Conservation (phyloP, 2,888 invertebrate species). For the Marasmarcha lunaedactyla region DNA sequence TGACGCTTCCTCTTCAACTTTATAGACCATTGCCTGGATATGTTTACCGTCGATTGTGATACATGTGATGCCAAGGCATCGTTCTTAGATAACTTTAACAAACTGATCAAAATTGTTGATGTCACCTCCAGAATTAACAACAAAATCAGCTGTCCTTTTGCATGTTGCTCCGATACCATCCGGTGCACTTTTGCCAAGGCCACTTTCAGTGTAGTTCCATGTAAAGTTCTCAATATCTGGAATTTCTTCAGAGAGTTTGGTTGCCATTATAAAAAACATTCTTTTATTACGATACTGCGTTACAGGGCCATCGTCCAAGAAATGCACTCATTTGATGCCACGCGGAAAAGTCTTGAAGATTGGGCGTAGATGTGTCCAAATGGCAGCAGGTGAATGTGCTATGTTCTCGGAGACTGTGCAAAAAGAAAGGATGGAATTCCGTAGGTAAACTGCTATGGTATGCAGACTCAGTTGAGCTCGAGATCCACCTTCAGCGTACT, state of each 20-base stretch:
- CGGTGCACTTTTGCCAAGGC: conserved; percentile 22
- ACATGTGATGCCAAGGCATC: background rate
- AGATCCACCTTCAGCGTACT: no score
- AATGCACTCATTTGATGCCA: background rate
- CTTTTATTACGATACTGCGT: no score
- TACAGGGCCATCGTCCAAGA: no score
- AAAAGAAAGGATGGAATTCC: conserved; percentile 12
- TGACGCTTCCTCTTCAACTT: no score
- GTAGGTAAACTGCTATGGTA: no score
- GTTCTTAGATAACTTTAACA: background rate
- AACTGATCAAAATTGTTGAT: background rate
- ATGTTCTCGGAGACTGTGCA: conserved; percentile 23
- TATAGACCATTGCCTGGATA: background rate
- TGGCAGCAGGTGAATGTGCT: background rate
- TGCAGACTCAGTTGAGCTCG: conserved; percentile 26
- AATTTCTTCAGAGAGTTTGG: background rate
- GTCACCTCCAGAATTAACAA: no score
- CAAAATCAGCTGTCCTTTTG: conserved; percentile 21
- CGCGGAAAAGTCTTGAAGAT: background rate
- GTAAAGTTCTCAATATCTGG: conserved; percentile 1
- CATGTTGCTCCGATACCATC: conserved; percentile 24
- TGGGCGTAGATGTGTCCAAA: background rate
- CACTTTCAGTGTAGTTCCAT: conserved; percentile 4
- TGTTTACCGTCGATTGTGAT: conserved; percentile 1
- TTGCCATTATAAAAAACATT: background rate